Evolutionary conservation across 2,113 vertebrate genomes (phyloP).

Genomic region (Phalacrocorax brasilianus): DNA sequence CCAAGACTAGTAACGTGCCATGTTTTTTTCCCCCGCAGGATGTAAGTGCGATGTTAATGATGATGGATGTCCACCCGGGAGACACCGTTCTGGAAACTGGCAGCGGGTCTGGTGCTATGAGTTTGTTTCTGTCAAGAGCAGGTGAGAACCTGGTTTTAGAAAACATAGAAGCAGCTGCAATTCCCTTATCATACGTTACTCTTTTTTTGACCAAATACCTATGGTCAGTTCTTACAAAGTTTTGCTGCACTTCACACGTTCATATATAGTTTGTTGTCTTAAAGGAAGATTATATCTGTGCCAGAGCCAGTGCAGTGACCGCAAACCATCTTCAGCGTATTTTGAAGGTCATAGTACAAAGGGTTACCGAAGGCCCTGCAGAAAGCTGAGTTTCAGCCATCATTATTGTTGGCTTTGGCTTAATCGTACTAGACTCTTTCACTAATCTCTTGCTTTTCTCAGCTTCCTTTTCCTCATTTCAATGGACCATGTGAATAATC

Average conservation of each 20-base stretch:
- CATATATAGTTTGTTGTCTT: fast-evolving
- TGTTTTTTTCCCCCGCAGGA: conserved; percentile 71
- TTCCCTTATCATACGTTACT: fast-evolving
- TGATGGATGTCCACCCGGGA: conserved; percentile 87
- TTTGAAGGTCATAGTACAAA: fast-evolving
- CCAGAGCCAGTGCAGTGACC: not conserved
- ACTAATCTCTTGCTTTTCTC: not conserved
- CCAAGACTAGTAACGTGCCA: fast-evolving
- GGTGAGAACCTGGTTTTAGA: conserved; percentile 72
- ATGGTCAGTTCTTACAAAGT: not conserved
- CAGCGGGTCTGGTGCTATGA: conserved; percentile 87
- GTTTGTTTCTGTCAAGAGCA: conserved; percentile 90
- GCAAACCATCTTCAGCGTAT: not conserved
- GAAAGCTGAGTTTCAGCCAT: not conserved
- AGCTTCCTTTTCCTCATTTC: not conserved
- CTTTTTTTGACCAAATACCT: not conserved
- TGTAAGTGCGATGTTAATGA: conserved; percentile 70
- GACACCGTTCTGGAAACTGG: conserved; percentile 87
- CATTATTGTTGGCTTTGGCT: not conserved
- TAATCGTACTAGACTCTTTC: fast-evolving
- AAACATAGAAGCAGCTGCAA: fast-evolving
- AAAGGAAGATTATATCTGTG: not conserved
- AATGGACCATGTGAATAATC: fast-evolving
- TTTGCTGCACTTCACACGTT: not conserved
- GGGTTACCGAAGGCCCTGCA: fast-evolving